Evolutionary conservation across 2,888 invertebrate genomes (phyloP).

Genomic region (Melanostoma scalare): DNA sequence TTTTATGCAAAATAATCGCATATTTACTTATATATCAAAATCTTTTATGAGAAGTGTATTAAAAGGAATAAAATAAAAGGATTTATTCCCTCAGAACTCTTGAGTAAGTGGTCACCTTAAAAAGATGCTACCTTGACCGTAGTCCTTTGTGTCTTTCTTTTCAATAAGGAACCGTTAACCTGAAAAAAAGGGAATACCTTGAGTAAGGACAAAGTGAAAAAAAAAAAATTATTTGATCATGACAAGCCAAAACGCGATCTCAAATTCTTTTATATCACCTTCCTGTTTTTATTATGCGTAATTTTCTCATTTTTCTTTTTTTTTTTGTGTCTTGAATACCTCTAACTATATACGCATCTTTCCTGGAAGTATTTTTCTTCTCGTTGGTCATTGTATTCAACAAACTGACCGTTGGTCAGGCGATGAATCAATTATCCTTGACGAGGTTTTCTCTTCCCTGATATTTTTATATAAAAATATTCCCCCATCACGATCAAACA

Average conservation of each 20-base stretch:
- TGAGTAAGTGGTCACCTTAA: conserved; percentile 68
- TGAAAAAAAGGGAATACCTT: conserved; percentile 25
- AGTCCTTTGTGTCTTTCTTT: conserved; percentile 60
- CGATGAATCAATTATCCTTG: conserved; percentile 76
- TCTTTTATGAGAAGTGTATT: conserved; percentile 43
- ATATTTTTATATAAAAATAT: conserved; percentile 21
- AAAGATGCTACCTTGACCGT: conserved; percentile 63
- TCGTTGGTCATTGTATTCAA: conserved; percentile 41
- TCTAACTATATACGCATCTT: conserved; percentile 50
- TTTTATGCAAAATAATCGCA: neutral
- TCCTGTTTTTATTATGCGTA: conserved; percentile 59
- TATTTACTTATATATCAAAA: conserved; percentile 4
- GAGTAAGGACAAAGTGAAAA: neutral
- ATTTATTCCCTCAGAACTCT: conserved; percentile 58
- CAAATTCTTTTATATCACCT: conserved; percentile 54
- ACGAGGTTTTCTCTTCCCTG: conserved; percentile 58
- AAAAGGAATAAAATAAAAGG: conserved; percentile 58
- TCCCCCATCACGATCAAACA: conserved; percentile 59
- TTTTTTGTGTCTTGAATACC: conserved; percentile 15
- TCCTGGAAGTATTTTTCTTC: conserved; percentile 52
- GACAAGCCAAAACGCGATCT: conserved; percentile 44
- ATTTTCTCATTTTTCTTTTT: neutral
- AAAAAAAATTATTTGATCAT: conserved; percentile 38
- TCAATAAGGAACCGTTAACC: conserved; percentile 59
- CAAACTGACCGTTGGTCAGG: conserved; percentile 75